Percentiles rank a stretch among this genome's conserved stretches.
phyloP scores from a whole-genome alignment of 1,140 invertebrate genomes.

The Zaprionus ornatus region DNA sequence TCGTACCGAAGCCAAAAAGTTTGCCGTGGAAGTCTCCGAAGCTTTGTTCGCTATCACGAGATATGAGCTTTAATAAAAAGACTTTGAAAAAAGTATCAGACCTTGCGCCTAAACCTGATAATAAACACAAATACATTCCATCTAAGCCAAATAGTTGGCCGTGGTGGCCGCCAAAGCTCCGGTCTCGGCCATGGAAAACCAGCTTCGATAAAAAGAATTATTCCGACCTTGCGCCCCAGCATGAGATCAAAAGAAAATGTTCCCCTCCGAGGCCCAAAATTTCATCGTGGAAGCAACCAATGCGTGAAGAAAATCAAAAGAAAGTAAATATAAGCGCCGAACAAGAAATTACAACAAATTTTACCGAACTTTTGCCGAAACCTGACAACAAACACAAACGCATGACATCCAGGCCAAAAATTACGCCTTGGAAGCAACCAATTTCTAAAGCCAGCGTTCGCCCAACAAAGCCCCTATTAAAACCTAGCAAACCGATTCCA shows the following conservation, averaged over 20 bases:
- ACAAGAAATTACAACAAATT: neutral
- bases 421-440: neutral
- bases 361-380: neutral
- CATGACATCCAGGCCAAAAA: neutral
- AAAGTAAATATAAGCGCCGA: neutral
- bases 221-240: neutral
- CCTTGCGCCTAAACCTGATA: too few relatives aligned
- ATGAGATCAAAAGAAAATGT: too few relatives aligned
- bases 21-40: neutral
- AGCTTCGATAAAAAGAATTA: neutral
- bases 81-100: too few relatives aligned
- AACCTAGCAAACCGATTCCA: neutral
- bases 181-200: too few relatives aligned
- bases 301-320: neutral
- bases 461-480: too few relatives aligned
- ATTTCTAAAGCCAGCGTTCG: neutral
- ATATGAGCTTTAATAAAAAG: neutral
- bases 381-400: too few relatives aligned
- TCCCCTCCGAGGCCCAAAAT: neutral
- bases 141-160: neutral
- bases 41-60: neutral
- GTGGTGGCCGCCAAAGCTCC: too few relatives aligned
- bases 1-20: neutral
- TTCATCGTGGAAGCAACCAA: neutral
- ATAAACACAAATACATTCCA: neutral